Evolutionary conservation across 1,140 invertebrate species (phyloP).

Genomic region (Cotesia glomerata): DNA sequence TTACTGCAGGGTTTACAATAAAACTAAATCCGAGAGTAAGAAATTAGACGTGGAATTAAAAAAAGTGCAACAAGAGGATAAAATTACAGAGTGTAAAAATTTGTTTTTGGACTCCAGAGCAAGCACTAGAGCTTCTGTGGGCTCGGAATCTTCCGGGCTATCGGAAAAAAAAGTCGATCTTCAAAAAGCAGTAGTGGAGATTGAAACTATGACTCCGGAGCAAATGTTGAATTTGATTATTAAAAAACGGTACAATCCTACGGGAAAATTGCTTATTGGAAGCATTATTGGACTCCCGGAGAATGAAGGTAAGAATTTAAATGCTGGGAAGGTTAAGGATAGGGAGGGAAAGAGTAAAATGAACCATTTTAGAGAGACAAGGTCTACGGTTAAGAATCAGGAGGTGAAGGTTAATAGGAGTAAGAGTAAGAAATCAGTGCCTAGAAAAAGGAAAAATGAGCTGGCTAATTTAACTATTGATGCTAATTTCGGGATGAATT

Average conservation of each 20-base stretch:
- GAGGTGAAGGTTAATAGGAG: conserved; percentile 24
- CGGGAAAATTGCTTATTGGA: conserved; percentile 55
- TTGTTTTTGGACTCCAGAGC: background rate
- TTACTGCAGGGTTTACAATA: conserved; percentile 39
- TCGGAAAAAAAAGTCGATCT: conserved; percentile 3
- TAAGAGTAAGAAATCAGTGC: conserved; percentile 11
- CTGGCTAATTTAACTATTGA: conserved; percentile 53
- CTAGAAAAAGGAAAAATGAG: conserved; percentile 47
- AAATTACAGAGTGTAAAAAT: too few species aligned
- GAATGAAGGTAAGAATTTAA: conserved; percentile 37
- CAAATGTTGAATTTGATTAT: conserved; percentile 52
- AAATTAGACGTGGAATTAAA: background rate
- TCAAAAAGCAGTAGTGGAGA: background rate
- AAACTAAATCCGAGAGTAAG: background rate
- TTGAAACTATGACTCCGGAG: conserved; percentile 51
- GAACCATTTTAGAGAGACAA: background rate
- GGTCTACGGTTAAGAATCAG: conserved; percentile 24
- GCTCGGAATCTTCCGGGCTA: background rate
- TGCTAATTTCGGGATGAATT: conserved; percentile 48
- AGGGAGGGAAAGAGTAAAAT: background rate
- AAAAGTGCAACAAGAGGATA: too few species aligned
- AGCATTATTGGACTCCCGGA: conserved; percentile 53
- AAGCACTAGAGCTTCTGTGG: background rate
- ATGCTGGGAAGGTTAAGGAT: background rate
- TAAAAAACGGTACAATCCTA: conserved; percentile 51